Percentiles rank a stretch among this genome's conserved stretches.
Conservation (phyloP, 1,140 invertebrate genomes). For the Drosophila quadrilineata region DNA sequence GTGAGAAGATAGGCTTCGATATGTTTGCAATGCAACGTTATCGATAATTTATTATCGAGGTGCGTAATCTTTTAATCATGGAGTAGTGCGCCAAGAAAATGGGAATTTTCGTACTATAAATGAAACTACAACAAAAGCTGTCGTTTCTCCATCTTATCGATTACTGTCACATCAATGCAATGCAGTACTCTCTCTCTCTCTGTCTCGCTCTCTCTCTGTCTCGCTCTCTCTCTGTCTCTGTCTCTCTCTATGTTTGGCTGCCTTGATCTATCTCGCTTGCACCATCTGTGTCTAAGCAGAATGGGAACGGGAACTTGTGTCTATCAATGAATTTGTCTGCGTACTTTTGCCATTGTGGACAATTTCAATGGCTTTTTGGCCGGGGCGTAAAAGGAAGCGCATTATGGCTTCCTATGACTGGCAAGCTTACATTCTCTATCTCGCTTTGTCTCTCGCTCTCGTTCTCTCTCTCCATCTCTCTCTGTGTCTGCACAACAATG, state of each 20-base stretch:
- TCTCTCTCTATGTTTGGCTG: not conserved
- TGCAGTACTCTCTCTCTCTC: not conserved
- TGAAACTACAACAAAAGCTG: not conserved
- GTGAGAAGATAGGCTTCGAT: no score
- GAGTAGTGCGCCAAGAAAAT: no score
- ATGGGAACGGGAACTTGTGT: not conserved
- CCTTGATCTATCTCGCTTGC: not conserved
- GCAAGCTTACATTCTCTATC: no score
- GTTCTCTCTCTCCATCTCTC: no score
- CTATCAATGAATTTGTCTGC: constrained; percentile 34
- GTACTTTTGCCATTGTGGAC: constrained; percentile 15
- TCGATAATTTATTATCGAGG: no score
- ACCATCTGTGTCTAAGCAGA: not conserved
- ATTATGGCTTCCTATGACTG: constrained; percentile 29
- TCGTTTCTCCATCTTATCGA: constrained; percentile 26
- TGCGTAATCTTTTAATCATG: no score
- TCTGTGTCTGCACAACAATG: constrained; percentile 46
- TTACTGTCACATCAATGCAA: constrained; percentile 29
- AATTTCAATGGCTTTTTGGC: constrained; percentile 22
- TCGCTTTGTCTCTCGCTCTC: no score
- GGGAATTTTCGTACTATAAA: not conserved
- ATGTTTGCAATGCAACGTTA: no score
- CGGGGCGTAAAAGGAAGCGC: constrained; percentile 32
- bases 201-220: not conserved
- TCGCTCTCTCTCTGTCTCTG: not conserved